A percentile compares a stretch with the other conserved stretches of the same genome.
Evolutionary conservation across 1,140 invertebrate genomes (phyloP).

Genomic region (Leptestheria dahalacensis): DNA sequence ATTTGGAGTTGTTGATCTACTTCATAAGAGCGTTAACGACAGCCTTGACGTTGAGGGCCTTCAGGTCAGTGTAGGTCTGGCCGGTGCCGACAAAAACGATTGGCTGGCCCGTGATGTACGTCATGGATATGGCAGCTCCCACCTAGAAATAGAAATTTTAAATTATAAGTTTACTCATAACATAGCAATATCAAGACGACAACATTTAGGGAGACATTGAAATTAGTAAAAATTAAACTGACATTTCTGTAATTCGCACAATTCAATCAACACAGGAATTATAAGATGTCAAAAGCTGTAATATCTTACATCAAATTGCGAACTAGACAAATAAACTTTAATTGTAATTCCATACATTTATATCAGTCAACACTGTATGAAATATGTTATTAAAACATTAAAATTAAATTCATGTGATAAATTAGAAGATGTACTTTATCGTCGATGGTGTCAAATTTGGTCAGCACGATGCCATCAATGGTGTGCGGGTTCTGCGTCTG

Average conservation of each 20-base stretch:
- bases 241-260: too few species aligned
- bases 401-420: too few species aligned
- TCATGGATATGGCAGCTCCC: constrained; percentile 99
- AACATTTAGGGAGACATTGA: too few species aligned
- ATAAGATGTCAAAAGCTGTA: too few species aligned
- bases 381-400: not conserved
- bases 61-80: constrained; percentile 96
- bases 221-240: too few species aligned
- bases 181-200: too few species aligned
- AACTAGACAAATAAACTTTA: too few species aligned
- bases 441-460: constrained; percentile 98
- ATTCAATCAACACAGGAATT: too few species aligned
- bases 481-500: constrained; percentile 67
- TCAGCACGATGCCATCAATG: constrained; percentile 94
- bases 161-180: too few species aligned
- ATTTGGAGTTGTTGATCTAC: constrained; percentile 29
- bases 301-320: too few species aligned
- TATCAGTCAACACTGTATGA: too few species aligned
- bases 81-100: constrained; percentile 99
- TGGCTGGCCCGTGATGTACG: constrained; percentile 98
- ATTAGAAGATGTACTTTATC: constrained; percentile 60
- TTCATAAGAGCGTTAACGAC: constrained; percentile 95
- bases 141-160: constrained; percentile 47
- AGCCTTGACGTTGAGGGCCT: constrained; percentile 89
- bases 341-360: too few species aligned